Percentiles rank a stretch among this genome's conserved stretches.
Conservation (phyloP, 2,797 vertebrate genomes). For the Centroberyx gerrardi region DNA sequence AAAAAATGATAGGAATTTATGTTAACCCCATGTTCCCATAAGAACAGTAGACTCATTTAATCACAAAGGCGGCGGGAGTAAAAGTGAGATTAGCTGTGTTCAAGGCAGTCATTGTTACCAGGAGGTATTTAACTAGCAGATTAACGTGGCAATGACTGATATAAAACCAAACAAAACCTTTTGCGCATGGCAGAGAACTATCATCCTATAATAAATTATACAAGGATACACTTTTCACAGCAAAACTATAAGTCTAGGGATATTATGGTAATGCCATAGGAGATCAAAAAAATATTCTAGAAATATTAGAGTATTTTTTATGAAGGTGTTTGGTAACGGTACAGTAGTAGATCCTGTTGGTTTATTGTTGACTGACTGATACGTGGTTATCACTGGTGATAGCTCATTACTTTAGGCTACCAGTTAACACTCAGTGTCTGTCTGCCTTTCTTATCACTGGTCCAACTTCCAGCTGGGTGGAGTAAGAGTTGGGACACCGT, state of each 20-base stretch:
- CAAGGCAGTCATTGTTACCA: constrained; percentile 36
- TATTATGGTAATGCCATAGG: no score
- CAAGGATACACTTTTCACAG: not conserved
- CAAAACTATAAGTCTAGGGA: no score
- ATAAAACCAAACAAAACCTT: not conserved
- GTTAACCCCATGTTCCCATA: no score
- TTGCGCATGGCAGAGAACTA: not conserved
- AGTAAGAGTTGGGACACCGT: constrained; percentile 45
- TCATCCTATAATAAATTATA: not conserved
- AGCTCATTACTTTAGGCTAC: no score
- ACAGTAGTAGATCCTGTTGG: not conserved
- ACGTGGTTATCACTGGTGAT: not conserved
- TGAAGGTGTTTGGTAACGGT: not conserved
- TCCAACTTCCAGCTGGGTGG: constrained; percentile 65
- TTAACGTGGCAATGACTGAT: constrained; percentile 29
- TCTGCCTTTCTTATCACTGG: constrained; percentile 39
- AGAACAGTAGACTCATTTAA: no score
- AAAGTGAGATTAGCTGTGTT: not conserved
- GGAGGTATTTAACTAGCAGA: constrained; percentile 39
- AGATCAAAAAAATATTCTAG: no score
- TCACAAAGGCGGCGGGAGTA: no score
- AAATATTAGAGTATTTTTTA: no score
- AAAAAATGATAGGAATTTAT: no score
- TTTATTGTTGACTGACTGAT: not conserved
- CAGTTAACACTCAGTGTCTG: constrained; percentile 4